These are phyloP conservation scores for Monarcha castaneiventris DNA, from an alignment of 2,113 vertebrate genomes.

Conservation along the genomic window DNA sequence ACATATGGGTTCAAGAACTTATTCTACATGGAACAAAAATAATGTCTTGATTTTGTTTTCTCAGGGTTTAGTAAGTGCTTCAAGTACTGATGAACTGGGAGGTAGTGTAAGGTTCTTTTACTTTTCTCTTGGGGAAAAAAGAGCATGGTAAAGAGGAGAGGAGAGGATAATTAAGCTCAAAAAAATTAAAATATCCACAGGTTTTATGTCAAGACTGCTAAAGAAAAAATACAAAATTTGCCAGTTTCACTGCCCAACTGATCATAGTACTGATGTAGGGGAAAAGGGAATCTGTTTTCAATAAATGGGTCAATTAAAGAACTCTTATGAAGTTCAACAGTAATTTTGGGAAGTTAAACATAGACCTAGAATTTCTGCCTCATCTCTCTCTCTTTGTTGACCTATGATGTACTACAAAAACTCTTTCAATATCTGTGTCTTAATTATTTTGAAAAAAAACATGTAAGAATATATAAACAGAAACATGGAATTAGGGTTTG, in stretches of 20 bases:
- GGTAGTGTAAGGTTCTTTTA: not conserved
- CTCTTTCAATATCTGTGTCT: not conserved
- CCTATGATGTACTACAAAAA: not conserved
- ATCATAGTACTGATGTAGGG: not conserved
- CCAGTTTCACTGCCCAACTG: not conserved
- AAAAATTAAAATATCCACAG: not conserved
- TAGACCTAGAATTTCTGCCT: not conserved
- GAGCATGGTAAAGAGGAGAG: accelerated
- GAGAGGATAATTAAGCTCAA: not conserved
- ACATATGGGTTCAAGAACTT: not conserved
- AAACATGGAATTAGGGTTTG: not conserved
- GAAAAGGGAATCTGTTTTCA: not conserved
- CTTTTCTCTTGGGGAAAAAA: not conserved
- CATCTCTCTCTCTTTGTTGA: not conserved
- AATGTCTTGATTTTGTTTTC: not conserved
- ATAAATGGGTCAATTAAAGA: not conserved
- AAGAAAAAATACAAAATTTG: not conserved
- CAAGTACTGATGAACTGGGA: not conserved
- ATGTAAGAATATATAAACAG: accelerated
- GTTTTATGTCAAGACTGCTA: not conserved
- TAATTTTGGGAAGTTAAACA: not conserved
- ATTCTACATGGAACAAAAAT: not conserved
- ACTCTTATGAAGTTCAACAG: not conserved
- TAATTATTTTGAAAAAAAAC: not conserved
- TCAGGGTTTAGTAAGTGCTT: not conserved